These are phyloP conservation scores for Trisateles emortualis DNA, from an alignment of 2,888 invertebrate genomes.

Conservation along the genomic window DNA sequence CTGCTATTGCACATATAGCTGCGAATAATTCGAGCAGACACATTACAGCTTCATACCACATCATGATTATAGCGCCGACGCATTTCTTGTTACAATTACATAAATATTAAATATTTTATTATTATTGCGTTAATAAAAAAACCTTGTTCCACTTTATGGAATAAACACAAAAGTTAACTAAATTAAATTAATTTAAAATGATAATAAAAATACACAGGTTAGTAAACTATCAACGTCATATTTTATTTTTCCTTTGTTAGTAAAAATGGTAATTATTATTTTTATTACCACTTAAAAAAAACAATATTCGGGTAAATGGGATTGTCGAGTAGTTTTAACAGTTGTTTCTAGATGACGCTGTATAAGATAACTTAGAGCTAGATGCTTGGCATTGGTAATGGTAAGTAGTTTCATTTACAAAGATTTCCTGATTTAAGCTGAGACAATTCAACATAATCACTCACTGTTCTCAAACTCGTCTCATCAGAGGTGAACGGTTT, in stretches of 20 bases:
- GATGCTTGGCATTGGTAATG: too few relatives aligned
- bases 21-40: constrained; percentile 73
- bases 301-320: too few relatives aligned
- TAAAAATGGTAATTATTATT: constrained; percentile 1
- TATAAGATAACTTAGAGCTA: too few relatives aligned
- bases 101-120: not conserved
- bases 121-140: not conserved
- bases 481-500: too few relatives aligned
- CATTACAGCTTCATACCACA: constrained; percentile 75
- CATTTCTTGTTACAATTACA: constrained; percentile 25
- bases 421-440: too few relatives aligned
- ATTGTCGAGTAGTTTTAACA: too few relatives aligned
- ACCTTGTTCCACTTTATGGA: not conserved
- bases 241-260: constrained; percentile 21
- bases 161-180: constrained; percentile 14
- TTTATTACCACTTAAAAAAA: too few relatives aligned
- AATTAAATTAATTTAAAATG: constrained; percentile 21
- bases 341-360: too few relatives aligned
- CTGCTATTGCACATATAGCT: constrained; percentile 76
- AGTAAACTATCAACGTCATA: constrained; percentile 31
- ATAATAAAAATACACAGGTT: constrained; percentile 31
- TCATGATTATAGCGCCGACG: constrained; percentile 31
- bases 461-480: too few relatives aligned
- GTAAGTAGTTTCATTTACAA: too few relatives aligned
- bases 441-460: too few relatives aligned